These are phyloP conservation scores for Wiebesia pumilae DNA, from an alignment of 1,140 invertebrate species.

Conservation along the genomic window DNA sequence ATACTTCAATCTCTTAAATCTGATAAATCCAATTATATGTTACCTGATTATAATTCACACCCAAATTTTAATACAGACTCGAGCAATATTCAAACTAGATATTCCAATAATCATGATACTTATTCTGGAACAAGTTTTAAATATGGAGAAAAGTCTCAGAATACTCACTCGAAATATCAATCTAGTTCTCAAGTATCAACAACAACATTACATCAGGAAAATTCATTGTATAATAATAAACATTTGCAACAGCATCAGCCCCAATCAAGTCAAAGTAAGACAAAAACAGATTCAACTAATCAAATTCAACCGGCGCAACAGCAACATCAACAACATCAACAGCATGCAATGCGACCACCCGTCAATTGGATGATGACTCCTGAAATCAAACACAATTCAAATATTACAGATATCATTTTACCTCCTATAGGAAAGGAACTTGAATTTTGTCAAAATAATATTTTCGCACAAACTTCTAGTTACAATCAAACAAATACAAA, in stretches of 20 bases:
- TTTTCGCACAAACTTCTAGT: constrained; percentile 68
- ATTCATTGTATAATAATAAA: constrained; percentile 57
- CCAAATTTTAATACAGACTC: constrained; percentile 64
- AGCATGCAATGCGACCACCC: constrained; percentile 69
- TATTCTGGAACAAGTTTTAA: constrained; percentile 69
- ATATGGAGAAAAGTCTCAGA: constrained; percentile 63
- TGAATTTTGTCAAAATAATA: constrained; percentile 73
- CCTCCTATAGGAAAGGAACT: constrained; percentile 72
- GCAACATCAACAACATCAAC: constrained; percentile 61
- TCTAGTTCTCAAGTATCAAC: constrained; percentile 57
- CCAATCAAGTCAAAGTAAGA: constrained; percentile 17
- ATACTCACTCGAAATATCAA: constrained; percentile 68
- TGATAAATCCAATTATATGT: constrained; percentile 65
- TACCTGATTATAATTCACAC: constrained; percentile 66
- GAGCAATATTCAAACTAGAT: constrained; percentile 56
- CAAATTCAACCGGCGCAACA: constrained; percentile 51
- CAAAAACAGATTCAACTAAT: constrained; percentile 1
- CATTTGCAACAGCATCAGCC: constrained; percentile 39
- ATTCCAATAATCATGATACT: constrained; percentile 62
- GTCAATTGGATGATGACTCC: constrained; percentile 82
- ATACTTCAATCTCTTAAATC: constrained; percentile 60
- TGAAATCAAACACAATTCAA: constrained; percentile 71
- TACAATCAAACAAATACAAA: constrained; percentile 68
- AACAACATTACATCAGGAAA: constrained; percentile 59
- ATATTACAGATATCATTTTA: constrained; percentile 69